Conservation (phyloP, 2,113 vertebrate genomes). For the Raja brachyura region DNA sequence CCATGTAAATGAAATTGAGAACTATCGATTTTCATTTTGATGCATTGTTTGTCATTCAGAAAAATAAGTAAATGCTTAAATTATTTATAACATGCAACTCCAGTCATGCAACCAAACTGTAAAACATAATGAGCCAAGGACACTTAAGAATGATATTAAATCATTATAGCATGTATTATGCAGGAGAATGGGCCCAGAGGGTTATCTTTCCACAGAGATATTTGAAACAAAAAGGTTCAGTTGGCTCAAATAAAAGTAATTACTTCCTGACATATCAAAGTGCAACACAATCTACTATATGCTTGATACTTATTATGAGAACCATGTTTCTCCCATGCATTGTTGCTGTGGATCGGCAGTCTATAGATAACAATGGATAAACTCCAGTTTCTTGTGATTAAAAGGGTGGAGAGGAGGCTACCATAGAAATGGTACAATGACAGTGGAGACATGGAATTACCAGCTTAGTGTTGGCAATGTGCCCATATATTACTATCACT, state of each 20-base stretch:
- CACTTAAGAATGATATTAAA: constrained; percentile 12
- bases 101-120: not conserved
- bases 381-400: not conserved
- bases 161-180: not conserved
- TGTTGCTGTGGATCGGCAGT: not conserved
- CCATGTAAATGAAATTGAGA: constrained; percentile 4
- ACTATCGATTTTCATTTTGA: not conserved
- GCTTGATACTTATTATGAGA: not conserved
- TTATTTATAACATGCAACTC: constrained; percentile 25
- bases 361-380: not conserved
- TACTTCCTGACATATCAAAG: not conserved
- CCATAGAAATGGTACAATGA: not conserved
- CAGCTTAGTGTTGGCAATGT: not conserved
- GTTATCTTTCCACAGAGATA: not conserved
- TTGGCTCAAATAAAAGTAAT: not conserved
- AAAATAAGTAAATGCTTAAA: not conserved
- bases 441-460: not conserved
- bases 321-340: not conserved
- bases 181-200: not conserved
- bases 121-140: not conserved
- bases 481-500: not conserved
- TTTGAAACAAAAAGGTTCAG: not conserved
- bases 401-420: not conserved
- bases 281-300: not conserved
- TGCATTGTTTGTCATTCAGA: not conserved